phyloP scores from a whole-genome alignment of 2,113 vertebrate genomes.

The Tychaedon coryphoeus region DNA sequence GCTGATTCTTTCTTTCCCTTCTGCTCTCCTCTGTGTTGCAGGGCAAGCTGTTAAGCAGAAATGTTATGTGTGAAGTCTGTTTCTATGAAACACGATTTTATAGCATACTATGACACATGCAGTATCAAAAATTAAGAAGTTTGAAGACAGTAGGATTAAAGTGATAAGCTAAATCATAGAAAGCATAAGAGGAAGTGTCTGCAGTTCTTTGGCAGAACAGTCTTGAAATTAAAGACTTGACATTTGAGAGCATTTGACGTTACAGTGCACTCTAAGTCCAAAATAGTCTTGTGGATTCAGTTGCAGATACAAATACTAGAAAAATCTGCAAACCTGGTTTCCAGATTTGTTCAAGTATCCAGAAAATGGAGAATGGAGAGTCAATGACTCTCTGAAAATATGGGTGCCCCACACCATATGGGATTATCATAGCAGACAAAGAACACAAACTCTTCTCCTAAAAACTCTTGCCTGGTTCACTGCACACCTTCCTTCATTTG shows the following conservation, averaged over 20 bases:
- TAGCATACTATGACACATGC: not conserved
- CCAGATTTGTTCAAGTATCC: not conserved
- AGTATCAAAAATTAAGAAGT: not conserved
- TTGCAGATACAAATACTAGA: not conserved
- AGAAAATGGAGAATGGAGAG: not conserved
- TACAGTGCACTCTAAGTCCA: not conserved
- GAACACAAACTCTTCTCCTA: not conserved
- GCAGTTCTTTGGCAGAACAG: not conserved
- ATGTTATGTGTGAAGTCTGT: not conserved
- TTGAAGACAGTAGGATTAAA: not conserved
- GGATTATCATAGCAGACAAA: not conserved
- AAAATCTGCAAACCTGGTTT: not conserved
- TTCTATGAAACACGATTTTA: not conserved
- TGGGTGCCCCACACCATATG: rapidly evolving
- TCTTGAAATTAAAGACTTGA: not conserved
- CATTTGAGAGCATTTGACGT: not conserved
- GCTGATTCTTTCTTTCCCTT: not conserved
- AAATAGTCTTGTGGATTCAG: not conserved
- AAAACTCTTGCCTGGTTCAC: not conserved
- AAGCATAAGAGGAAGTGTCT: not conserved
- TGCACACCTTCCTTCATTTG: not conserved
- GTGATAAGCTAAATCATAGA: not conserved
- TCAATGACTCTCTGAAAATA: not conserved
- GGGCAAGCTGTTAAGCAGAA: not conserved
- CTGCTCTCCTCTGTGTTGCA: not conserved